Conservation (phyloP, 2,888 invertebrate species). For the Pseudoips prasinana region DNA sequence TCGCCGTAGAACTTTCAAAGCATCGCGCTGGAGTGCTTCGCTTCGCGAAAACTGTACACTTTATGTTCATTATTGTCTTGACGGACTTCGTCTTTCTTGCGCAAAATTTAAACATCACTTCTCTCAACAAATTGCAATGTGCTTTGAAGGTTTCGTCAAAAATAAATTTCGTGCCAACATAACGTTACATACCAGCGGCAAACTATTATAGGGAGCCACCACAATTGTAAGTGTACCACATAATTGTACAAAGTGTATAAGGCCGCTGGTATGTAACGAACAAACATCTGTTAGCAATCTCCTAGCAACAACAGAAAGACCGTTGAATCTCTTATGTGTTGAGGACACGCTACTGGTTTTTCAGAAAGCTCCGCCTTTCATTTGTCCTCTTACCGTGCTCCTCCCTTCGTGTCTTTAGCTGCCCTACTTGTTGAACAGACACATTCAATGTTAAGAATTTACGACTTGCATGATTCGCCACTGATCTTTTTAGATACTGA, state of each 20-base stretch:
- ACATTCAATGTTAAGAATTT: conserved; percentile 58
- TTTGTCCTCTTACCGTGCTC: conserved; percentile 65
- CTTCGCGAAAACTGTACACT: conserved; percentile 67
- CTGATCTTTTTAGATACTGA: conserved; percentile 38
- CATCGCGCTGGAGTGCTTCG: conserved; percentile 60
- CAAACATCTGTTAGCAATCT: conserved; percentile 58
- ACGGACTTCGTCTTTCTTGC: conserved; percentile 54
- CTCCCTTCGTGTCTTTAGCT: conserved; percentile 70
- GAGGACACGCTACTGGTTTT: conserved; percentile 70
- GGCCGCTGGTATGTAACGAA: conserved; percentile 41
- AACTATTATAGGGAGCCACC: no score
- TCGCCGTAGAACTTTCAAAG: conserved; percentile 67
- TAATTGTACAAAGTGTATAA: no score
- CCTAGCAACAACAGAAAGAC: conserved; percentile 63
- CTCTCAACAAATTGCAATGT: conserved; percentile 49
- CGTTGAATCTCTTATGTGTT: conserved; percentile 65
- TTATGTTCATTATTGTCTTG: conserved; percentile 76
- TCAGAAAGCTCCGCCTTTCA: conserved; percentile 68
- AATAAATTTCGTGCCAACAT: no score
- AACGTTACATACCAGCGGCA: no score
- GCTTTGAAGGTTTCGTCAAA: conserved; percentile 49
- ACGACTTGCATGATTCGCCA: conserved; percentile 59
- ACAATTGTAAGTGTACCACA: no score
- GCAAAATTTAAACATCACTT: conserved; percentile 64
- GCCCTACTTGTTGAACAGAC: conserved; percentile 68